Percentiles rank a stretch among this genome's conserved stretches.
These are phyloP conservation scores for Dinomys branickii DNA, from an alignment of 2,113 vertebrate species.

Conservation along the genomic window DNA sequence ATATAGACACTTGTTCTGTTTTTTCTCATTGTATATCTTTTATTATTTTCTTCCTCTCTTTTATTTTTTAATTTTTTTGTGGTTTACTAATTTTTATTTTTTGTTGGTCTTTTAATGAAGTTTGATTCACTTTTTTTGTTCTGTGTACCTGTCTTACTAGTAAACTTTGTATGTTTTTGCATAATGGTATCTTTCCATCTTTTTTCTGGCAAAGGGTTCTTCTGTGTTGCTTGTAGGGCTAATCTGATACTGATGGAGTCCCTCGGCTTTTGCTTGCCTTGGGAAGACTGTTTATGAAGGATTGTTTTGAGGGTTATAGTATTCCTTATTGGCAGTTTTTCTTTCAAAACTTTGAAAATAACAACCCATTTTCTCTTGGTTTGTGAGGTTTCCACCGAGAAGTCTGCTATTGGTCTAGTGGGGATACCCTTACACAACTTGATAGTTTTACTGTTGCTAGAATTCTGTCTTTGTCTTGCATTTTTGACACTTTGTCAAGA, in stretches of 20 bases:
- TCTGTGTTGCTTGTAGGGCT: not conserved
- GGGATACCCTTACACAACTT: not conserved
- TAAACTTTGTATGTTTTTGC: not conserved
- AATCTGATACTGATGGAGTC: not conserved
- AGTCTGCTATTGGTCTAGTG: not conserved
- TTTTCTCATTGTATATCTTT: not conserved
- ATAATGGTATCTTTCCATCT: not conserved
- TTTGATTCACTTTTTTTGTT: not conserved
- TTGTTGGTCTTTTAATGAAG: no score
- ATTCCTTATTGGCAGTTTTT: not conserved
- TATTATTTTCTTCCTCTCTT: no score
- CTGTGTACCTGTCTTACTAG: no score
- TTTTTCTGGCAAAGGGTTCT: not conserved
- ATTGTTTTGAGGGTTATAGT: not conserved
- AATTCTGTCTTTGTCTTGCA: not conserved
- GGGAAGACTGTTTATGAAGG: not conserved
- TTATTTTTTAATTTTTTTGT: not conserved
- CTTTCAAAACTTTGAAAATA: not conserved
- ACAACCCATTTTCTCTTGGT: not conserved
- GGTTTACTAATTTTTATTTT: no score
- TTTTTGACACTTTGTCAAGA: not conserved
- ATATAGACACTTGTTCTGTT: not conserved
- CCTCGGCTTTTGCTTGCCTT: not conserved
- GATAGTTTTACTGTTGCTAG: not conserved
- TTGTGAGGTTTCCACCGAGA: not conserved